A percentile compares a stretch with the other conserved stretches of the same genome.
Conservation (phyloP, 2,113 vertebrate genomes). For the Carassius auratus region DNA sequence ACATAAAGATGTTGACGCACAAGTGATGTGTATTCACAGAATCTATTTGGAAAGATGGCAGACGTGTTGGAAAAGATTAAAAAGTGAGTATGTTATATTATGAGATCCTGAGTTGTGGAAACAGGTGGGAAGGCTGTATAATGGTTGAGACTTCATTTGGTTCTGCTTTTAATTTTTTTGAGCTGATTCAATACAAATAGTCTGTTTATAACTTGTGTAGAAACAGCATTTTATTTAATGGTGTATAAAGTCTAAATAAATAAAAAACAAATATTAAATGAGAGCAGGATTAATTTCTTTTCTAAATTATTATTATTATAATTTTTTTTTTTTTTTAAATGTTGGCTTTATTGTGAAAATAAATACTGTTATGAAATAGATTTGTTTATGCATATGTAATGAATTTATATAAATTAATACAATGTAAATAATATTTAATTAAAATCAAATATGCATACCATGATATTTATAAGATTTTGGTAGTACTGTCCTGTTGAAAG, state of each 20-base stretch:
- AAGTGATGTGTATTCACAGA: conserved; percentile 74
- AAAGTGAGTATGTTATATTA: conserved; percentile 80
- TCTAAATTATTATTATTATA: not conserved
- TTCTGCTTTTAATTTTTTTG: not conserved
- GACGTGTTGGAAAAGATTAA: conserved; percentile 97
- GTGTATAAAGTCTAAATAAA: not conserved
- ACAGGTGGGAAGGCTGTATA: not conserved
- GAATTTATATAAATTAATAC: too few species aligned
- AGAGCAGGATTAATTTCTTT: not conserved
- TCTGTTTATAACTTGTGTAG: not conserved
- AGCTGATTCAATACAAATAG: not conserved
- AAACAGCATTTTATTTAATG: not conserved
- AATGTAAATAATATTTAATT: too few species aligned
- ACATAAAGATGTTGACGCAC: not conserved
- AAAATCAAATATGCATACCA: not conserved
- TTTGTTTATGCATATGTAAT: not conserved
- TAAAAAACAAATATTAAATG: not conserved
- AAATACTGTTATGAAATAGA: not conserved
- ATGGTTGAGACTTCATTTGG: not conserved
- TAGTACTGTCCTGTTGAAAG: not conserved
- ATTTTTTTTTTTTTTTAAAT: not conserved
- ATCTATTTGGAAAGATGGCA: conserved; percentile 97
- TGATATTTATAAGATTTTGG: not conserved
- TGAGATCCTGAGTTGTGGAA: not conserved
- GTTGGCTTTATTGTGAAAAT: too few species aligned